Conservation (phyloP, 2,888 invertebrate genomes). For the Plagodis pulveraria region DNA sequence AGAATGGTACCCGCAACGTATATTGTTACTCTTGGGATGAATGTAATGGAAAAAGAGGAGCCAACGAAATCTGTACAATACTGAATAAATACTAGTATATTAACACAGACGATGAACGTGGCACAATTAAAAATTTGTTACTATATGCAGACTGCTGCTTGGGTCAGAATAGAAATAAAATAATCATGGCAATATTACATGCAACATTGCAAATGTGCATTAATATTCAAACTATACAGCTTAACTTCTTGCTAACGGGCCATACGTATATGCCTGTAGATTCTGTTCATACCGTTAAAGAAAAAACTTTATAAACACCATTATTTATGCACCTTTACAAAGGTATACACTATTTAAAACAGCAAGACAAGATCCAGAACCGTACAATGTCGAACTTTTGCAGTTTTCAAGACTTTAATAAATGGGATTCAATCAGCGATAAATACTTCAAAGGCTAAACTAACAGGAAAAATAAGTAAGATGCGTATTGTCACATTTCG, state of each 20-base stretch:
- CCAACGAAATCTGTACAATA: slow-evolving; percentile 34
- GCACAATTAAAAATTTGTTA: too few relatives aligned
- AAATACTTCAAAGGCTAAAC: slow-evolving; percentile 40
- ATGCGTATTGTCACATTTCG: slow-evolving; percentile 35
- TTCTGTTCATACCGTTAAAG: too few relatives aligned
- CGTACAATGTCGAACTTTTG: slow-evolving; percentile 35
- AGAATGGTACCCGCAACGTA: slow-evolving; percentile 33
- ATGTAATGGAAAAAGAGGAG: slow-evolving; percentile 35
- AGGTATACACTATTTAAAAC: slow-evolving; percentile 44
- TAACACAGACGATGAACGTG: slow-evolving; percentile 28
- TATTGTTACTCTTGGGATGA: slow-evolving; percentile 37
- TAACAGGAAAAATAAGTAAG: slow-evolving; percentile 39
- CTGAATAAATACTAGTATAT: slow-evolving; percentile 32
- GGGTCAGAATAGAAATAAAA: slow-evolving; percentile 44
- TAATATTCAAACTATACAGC: slow-evolving; percentile 38
- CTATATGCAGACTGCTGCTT: slow-evolving; percentile 39
- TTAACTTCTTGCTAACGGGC: slow-evolving; percentile 43
- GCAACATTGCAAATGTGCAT: slow-evolving; percentile 33
- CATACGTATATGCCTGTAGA: slow-evolving; percentile 19
- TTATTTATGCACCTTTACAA: slow-evolving; percentile 48
- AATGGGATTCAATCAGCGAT: slow-evolving; percentile 35
- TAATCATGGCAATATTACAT: slow-evolving; percentile 37
- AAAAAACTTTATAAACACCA: slow-evolving; percentile 8
- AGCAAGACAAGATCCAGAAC: slow-evolving; percentile 35
- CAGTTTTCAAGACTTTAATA: slow-evolving; percentile 35